Percentiles rank a stretch among this genome's conserved stretches.
Conservation (phyloP, 37 sponge, comb jelly and placozoan species). For the Beroe ovata region DNA sequence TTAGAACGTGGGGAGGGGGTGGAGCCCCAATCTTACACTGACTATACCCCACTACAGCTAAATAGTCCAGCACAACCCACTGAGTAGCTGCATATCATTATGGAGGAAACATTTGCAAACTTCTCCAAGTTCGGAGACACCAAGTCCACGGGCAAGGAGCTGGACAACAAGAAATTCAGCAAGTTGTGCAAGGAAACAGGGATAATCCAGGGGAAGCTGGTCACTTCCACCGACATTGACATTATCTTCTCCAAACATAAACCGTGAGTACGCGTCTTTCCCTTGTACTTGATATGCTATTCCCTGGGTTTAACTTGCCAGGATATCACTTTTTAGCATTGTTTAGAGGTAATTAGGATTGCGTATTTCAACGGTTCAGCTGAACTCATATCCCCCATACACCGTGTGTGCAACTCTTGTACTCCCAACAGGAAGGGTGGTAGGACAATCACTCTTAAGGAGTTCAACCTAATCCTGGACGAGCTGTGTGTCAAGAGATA, state of each 20-base stretch:
- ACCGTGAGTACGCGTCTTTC: conserved; percentile 69
- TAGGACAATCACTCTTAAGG: conserved; percentile 79
- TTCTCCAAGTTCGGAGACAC: conserved; percentile 66
- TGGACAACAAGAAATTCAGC: conserved; percentile 76
- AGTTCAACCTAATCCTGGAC: conserved; percentile 76
- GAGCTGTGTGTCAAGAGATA: conserved; percentile 78
- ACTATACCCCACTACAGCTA: too few species aligned
- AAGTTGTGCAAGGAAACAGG: conserved; percentile 80
- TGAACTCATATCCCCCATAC: too few species aligned
- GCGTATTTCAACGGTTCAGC: too few species aligned
- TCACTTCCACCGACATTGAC: conserved; percentile 87
- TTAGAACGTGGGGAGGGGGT: too few species aligned
- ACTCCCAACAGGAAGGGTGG: conserved; percentile 90
- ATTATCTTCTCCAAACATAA: conserved; percentile 80
- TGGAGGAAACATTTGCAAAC: conserved; percentile 60
- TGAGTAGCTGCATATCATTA: background rate
- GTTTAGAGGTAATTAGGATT: too few species aligned
- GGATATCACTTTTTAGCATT: too few species aligned
- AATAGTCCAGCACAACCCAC: too few species aligned
- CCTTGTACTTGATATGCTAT: too few species aligned
- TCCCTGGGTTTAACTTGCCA: too few species aligned
- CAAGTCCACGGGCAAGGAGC: conserved; percentile 29
- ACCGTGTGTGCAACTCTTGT: too few species aligned
- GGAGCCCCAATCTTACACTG: too few species aligned
- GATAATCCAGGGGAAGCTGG: conserved; percentile 77